Base-by-base conservation (phyloP, 2,888 invertebrate species). In the Athalia rosae region DNA sequence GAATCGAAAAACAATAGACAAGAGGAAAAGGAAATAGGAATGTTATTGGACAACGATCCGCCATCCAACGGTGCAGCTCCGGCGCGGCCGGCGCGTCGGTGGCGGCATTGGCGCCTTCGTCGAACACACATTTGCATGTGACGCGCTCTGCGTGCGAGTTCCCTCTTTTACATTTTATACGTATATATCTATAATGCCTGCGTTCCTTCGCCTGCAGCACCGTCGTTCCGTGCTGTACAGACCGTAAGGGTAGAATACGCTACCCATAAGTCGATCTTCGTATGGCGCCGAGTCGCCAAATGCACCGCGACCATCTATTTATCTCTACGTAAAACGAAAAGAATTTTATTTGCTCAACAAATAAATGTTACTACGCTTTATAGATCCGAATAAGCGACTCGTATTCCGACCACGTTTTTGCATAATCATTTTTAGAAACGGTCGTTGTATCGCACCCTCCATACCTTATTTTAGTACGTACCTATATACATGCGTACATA, bases 261-360 rank as follows among this genome's bases (percentile, higher is more conserved):
- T 28, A 28, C 28, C 28, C 28, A 28, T 28, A 28, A 28, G 28
- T 28, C 28, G 28, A 28, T 28, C 28, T 28, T 28, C 28, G 28
- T 28, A 71, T 71, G 71, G 56, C 71, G 71, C 56, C 71, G 71
- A 71, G 71, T 45, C 43, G 71, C 71, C 71, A 53, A 53, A n/a
- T n/a, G 56, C 13, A 48, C 69, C 62, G 15, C 58, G 56, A 71
- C 56, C 71, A 58, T 58, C 71, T 58, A 71, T 71, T 71, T 71
- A 28, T 28, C 28, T 28, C 11, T 58, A 71, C 71, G 71, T 56
- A 58, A 58, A 71, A 45, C 71, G 71, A 43, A 58, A 71, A 71
- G 71, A 58, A 71, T 71, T 71, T 71, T 71, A 71, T 71, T 71
- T 71, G 71, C 71, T 41, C 43, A 71, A 71, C 56, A 58, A 71